These are phyloP conservation scores for Melieria omissa DNA, from an alignment of 2,888 invertebrate genomes.

Conservation along the genomic window DNA sequence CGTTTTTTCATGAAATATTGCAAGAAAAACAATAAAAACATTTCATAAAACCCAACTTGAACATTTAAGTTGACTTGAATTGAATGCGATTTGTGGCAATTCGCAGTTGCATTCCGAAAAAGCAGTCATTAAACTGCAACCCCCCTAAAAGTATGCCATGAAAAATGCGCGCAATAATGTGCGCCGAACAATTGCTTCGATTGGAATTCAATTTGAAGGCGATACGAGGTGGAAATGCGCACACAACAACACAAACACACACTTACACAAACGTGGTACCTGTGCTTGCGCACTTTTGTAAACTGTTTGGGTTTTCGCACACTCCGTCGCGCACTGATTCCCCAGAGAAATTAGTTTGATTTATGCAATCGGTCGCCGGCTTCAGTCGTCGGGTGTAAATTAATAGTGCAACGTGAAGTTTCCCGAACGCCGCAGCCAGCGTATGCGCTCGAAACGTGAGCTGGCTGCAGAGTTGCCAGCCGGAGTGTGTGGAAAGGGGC, in stretches of 20 bases:
- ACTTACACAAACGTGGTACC: not conserved
- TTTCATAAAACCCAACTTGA: too few relatives aligned
- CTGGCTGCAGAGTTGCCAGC: not conserved
- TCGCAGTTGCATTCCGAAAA: not conserved
- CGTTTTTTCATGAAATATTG: too few relatives aligned
- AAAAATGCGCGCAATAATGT: too few relatives aligned
- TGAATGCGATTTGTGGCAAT: too few relatives aligned
- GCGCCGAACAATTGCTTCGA: constrained; percentile 9
- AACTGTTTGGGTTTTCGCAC: not conserved
- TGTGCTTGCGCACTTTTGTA: not conserved
- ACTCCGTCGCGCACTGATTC: constrained; percentile 28
- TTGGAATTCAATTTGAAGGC: constrained; percentile 19
- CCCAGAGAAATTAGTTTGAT: constrained; percentile 51
- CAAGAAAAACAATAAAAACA: too few relatives aligned
- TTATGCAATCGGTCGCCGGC: constrained; percentile 38
- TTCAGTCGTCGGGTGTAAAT: constrained; percentile 8
- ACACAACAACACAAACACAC: not conserved
- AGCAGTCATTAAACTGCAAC: not conserved
- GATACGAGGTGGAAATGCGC: not conserved
- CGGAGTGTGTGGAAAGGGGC: not conserved
- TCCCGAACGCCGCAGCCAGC: not conserved
- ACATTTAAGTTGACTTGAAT: too few relatives aligned
- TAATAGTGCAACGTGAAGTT: constrained; percentile 2
- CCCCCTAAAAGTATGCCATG: too few relatives aligned
- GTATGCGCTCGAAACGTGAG: too few relatives aligned